Conservation (phyloP, 2,797 vertebrate genomes). For the Trachurus trachurus region DNA sequence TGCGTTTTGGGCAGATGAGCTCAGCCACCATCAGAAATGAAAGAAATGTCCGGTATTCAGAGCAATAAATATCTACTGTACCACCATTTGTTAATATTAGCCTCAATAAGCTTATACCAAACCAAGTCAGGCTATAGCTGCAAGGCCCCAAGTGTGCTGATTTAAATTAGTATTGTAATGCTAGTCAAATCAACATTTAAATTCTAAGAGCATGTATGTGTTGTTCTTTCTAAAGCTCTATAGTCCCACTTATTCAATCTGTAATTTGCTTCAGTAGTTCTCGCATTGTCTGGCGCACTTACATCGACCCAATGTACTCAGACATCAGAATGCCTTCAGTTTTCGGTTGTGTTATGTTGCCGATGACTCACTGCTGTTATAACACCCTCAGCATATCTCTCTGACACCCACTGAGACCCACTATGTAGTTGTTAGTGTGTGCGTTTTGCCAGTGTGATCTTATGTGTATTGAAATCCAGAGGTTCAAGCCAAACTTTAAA, state of each 20-base stretch:
- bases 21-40: too few relatives aligned
- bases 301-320: slow-evolving; percentile 26
- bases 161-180: not conserved
- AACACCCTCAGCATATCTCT: slow-evolving; percentile 66
- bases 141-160: not conserved
- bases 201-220: not conserved
- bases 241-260: slow-evolving; percentile 4
- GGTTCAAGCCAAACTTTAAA: slow-evolving; percentile 42
- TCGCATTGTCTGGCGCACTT: slow-evolving; percentile 32
- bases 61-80: not conserved
- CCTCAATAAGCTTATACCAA: not conserved
- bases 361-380: slow-evolving; percentile 75
- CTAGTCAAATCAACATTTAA: not conserved
- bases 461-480: slow-evolving; percentile 42
- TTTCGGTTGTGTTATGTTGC: slow-evolving; percentile 55
- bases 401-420: slow-evolving; percentile 65
- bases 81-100: not conserved
- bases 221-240: not conserved
- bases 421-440: slow-evolving; percentile 47
- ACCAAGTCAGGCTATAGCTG: not conserved
- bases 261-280: not conserved
- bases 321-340: slow-evolving; percentile 44
- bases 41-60: not conserved
- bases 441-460: slow-evolving; percentile 32
- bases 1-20: not conserved